Percentiles rank a stretch among this genome's conserved stretches.
Evolutionary conservation across 2,797 vertebrate species (phyloP).

Genomic region (Cynopterus sphinx): DNA sequence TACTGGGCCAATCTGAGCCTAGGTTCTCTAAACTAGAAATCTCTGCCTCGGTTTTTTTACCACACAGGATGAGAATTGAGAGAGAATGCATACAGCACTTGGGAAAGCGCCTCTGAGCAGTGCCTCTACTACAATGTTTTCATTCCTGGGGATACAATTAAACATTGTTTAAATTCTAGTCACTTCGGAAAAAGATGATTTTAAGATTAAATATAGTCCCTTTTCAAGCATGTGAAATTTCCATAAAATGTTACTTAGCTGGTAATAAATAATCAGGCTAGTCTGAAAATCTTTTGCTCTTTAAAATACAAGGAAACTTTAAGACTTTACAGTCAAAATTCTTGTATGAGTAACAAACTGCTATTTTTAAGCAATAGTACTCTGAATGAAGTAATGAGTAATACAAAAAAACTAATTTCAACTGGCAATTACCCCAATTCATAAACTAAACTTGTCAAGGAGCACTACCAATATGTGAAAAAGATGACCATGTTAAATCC

Average conservation of each 20-base stretch:
- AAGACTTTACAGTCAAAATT: neutral
- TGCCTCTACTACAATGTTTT: neutral
- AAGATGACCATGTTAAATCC: neutral
- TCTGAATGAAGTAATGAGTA: neutral
- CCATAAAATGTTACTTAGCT: slow-evolving; percentile 32
- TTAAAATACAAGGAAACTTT: neutral
- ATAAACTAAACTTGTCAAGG: slow-evolving; percentile 25
- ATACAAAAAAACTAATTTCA: neutral
- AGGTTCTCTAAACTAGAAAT: neutral
- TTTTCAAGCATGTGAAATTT: slow-evolving; percentile 7
- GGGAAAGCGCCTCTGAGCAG: neutral
- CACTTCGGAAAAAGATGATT: slow-evolving; percentile 37
- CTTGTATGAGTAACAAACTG: neutral
- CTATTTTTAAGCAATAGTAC: neutral
- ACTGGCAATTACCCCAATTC: neutral
- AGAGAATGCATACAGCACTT: neutral
- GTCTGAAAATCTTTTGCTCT: slow-evolving; percentile 34
- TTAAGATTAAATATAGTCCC: slow-evolving; percentile 39
- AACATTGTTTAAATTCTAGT: slow-evolving; percentile 26
- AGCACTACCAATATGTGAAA: neutral
- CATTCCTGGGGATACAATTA: neutral
- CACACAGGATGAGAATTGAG: neutral
- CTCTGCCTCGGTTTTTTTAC: neutral
- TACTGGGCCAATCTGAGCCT: neutral
- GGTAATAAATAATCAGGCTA: neutral